Evolutionary conservation across 53 echinoderm and acorn worm genomes (phyloP), one percentile per base, ranked within the genome.

Genomic region (Arbacia lixula): DNA sequence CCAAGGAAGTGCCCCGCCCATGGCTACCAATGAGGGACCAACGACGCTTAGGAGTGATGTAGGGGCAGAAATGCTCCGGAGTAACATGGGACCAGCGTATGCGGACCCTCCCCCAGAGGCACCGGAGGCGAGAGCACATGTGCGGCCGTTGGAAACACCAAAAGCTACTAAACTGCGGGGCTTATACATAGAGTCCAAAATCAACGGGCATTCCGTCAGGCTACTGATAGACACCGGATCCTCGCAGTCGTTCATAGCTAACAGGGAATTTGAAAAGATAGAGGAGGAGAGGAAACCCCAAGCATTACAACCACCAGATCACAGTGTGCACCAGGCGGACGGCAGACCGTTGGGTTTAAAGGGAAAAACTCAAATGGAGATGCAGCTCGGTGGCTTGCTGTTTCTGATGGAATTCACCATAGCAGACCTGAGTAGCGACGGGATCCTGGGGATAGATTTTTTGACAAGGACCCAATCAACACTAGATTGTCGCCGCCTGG

Each of bases 141-240:
- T 2, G 0, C 1, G 27, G 60, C 19, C 11, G 9, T 3, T n/a
- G n/a, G 12, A 40, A 20, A 38, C 79, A 20, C 22, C 14, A 16
- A 60, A 26, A 17, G 27, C 38, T 32, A 26, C 58, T 29, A 60
- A 42, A 2, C 2, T 60, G 19, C 40, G 28, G 20, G 60, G 60
- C 26, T 43, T 79, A 0, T 79, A 26, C 12, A 38, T 42, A 1
- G 41, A 28, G 17, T 40, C 27, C 36, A 12, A 21, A n/a, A 79
- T 79, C 5, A 35, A 55, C 12, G 61, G 37, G 3, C 25, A 57
- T 26, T 2, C 39, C 22, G 40, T 39, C 1, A 61, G 40, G 6
- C 60, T 79, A 16, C 24, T 79, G n/a, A 22, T 79, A 20, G 79
- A 79, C n/a, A 61, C 60, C 12, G 79, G 79, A 27, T 41, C 79